Base-by-base conservation (phyloP, 2,888 invertebrate species). In the Amiota minor region DNA sequence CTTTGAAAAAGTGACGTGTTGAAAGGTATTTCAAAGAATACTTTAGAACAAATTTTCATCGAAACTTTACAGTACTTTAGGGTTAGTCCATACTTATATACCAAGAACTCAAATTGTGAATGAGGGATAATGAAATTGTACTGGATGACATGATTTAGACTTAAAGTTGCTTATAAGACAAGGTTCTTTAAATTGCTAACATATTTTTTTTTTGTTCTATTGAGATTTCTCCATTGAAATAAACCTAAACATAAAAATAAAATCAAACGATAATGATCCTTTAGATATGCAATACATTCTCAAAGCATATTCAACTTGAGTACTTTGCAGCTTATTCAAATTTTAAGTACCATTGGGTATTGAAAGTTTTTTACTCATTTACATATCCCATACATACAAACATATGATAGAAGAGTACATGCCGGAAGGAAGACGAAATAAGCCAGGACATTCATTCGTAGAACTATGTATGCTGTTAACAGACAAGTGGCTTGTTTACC, bases 211-310 rank as follows among this genome's bases (percentile, higher is more conserved):
- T n/a, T 16, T 18, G 6, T 18, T 56, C 56, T 56, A 16, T 56
- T 56, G 16, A 1, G 56, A 35, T n/a, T n/a, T n/a, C n/a, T n/a
- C n/a, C n/a, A n/a, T 9, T 16, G 35, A 23, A 55, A 71, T 64
- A 35, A n/a, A n/a, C 64, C 53, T 71, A 71, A 72, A 65, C 72
- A 72, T 72, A 53, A 65, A 72, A 55, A 55, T 72, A 72, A 72
- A 72, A 72, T 72, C 46, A 46, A 53, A 72, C 65, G 72, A 72
- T 72, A 72, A 72, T 72, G 55, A 55, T 55, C 20, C 72, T 65
- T 47, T 56, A 72, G 72, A 65, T 72, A 46, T 72, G 53, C 50
- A 70, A 61, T 70, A 59, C 49, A 69, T 18, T 59, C 59, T 59
- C 59, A 20, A 59, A 20, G 20, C 16, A 18, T 59, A 16, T 16